phyloP scores from a whole-genome alignment of 2,113 vertebrate species.

The Daphoenositta chrysoptera region DNA sequence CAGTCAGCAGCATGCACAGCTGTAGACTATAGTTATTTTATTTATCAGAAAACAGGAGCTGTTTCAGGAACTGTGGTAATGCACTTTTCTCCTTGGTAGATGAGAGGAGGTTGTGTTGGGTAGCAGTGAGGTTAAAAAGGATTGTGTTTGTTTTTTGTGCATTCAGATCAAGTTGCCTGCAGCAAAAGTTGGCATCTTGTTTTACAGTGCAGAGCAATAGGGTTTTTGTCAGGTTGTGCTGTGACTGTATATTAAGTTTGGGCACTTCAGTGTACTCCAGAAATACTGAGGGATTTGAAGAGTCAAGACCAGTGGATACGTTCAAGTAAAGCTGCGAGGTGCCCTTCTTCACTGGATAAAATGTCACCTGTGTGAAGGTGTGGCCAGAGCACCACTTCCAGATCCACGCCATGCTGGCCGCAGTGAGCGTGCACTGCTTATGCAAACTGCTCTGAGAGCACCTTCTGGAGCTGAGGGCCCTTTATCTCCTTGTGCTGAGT shows the following conservation, averaged over 20 bases:
- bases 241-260: background rate
- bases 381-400: accelerated
- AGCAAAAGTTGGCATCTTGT: background rate
- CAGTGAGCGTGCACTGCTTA: background rate
- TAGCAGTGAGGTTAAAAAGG: background rate
- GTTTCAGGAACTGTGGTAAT: background rate
- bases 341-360: background rate
- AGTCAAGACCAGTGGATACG: background rate
- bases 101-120: background rate
- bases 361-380: background rate
- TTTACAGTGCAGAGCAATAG: background rate
- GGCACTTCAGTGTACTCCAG: background rate
- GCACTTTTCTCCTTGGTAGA: no score
- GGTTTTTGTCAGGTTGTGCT: background rate
- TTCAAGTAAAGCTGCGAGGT: background rate
- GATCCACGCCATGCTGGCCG: accelerated
- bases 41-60: background rate
- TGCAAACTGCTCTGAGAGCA: background rate
- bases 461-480: background rate
- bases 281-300: background rate
- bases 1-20: background rate
- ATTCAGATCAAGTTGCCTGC: background rate
- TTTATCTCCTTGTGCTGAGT: background rate
- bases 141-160: background rate
- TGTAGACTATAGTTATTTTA: background rate